Conservation (phyloP, 2,888 invertebrate species). For the Slavum lentiscoides region DNA sequence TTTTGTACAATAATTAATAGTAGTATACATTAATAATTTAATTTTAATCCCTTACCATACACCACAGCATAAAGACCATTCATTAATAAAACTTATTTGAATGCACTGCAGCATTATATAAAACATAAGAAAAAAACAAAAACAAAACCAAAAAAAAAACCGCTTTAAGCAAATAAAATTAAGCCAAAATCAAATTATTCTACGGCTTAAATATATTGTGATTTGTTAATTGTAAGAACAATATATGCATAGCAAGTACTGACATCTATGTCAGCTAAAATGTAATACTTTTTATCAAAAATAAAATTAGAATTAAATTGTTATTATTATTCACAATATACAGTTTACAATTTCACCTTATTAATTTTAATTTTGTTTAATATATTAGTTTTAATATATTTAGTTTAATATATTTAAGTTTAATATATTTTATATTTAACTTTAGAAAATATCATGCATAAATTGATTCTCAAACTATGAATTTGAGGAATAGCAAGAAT, state of each 20-base stretch:
- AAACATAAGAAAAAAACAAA: not conserved
- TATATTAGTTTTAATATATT: too few relatives aligned
- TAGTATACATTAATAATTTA: not conserved
- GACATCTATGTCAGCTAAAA: constrained; percentile 19
- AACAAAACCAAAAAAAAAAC: constrained; percentile 26
- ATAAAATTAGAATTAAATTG: not conserved
- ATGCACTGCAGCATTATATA: not conserved
- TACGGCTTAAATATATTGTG: constrained; percentile 9
- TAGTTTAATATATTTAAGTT: too few relatives aligned
- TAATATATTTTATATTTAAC: too few relatives aligned
- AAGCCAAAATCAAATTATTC: constrained; percentile 31
- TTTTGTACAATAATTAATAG: too few relatives aligned
- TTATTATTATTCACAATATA: not conserved
- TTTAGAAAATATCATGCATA: too few relatives aligned
- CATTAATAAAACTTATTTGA: not conserved
- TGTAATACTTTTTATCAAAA: not conserved
- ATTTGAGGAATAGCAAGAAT: too few relatives aligned
- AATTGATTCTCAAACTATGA: too few relatives aligned
- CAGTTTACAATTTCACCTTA: too few relatives aligned
- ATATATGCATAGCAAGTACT: not conserved
- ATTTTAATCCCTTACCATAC: constrained; percentile 20
- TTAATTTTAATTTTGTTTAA: too few relatives aligned
- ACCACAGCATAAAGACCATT: constrained; percentile 37
- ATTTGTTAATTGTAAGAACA: constrained; percentile 24
- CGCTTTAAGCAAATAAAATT: constrained; percentile 33